These are phyloP conservation scores for Sterrhoptilus dennistouni DNA, from an alignment of 2,113 vertebrate genomes.

Conservation along the genomic window DNA sequence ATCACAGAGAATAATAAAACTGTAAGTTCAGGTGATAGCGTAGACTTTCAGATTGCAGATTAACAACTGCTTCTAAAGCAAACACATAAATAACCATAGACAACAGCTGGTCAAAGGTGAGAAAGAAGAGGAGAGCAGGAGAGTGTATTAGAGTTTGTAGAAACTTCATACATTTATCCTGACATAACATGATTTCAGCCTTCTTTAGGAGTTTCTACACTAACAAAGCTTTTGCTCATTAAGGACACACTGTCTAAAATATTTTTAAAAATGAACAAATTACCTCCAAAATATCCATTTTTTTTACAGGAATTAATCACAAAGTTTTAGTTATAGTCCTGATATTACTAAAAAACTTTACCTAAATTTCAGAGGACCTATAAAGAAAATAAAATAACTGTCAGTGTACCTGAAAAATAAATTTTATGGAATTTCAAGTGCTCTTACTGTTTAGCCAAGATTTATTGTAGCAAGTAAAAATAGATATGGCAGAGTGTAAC, in stretches of 20 bases:
- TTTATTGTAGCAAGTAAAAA: neutral
- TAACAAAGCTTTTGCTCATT: neutral
- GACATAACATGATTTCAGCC: neutral
- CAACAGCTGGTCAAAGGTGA: neutral
- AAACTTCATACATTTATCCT: neutral
- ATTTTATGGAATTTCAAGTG: neutral
- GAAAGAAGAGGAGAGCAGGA: neutral
- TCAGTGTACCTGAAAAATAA: neutral
- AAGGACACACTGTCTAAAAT: neutral
- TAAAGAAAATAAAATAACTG: neutral
- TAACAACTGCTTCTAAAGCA: neutral
- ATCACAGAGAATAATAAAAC: neutral
- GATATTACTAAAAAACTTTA: neutral
- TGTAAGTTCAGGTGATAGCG: neutral
- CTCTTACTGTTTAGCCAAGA: neutral
- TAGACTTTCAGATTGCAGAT: neutral
- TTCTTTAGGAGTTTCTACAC: neutral
- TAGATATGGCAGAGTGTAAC: neutral
- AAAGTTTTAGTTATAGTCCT: neutral
- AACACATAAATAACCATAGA: neutral
- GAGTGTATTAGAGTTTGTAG: neutral
- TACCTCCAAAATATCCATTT: fast-evolving
- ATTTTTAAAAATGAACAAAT: neutral
- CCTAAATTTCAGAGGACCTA: neutral
- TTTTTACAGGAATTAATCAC: neutral